Conservation (phyloP, 2,888 invertebrate genomes). For the Ctena decussata region DNA sequence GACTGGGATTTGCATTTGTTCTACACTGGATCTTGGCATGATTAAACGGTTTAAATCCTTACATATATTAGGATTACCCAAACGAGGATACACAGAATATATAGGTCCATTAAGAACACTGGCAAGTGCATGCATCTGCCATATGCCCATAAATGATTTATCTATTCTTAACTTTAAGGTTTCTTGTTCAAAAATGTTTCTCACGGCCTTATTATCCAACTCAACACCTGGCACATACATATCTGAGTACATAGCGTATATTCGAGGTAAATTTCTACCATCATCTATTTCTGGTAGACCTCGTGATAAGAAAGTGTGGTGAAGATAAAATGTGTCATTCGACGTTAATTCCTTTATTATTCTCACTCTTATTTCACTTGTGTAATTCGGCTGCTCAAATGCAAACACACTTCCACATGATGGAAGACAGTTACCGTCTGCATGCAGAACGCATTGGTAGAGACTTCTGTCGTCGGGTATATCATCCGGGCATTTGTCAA, state of each 20-base stretch:
- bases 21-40: neutral
- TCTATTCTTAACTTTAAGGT: neutral
- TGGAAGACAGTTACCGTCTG: slow-evolving; percentile 25
- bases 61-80: slow-evolving; percentile 46
- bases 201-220: neutral
- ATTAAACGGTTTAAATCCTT: slow-evolving; percentile 44
- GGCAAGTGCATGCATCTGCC: slow-evolving; percentile 56
- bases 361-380: slow-evolving; percentile 7
- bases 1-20: no score
- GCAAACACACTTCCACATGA: slow-evolving; percentile 30
- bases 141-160: slow-evolving; percentile 54
- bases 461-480: neutral
- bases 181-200: slow-evolving; percentile 23
- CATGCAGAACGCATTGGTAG: neutral
- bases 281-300: neutral
- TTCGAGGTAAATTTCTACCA: neutral
- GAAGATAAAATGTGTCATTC: neutral
- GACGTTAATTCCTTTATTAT: neutral
- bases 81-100: slow-evolving; percentile 41
- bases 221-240: slow-evolving; percentile 19
- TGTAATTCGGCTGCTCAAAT: neutral
- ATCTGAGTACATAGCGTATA: slow-evolving; percentile 35
- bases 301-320: neutral
- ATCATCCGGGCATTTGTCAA: neutral
- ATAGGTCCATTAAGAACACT: slow-evolving; percentile 41